phyloP scores from a whole-genome alignment of 64 coral and sea anemone genomes.

The Pachyseris speciosa region DNA sequence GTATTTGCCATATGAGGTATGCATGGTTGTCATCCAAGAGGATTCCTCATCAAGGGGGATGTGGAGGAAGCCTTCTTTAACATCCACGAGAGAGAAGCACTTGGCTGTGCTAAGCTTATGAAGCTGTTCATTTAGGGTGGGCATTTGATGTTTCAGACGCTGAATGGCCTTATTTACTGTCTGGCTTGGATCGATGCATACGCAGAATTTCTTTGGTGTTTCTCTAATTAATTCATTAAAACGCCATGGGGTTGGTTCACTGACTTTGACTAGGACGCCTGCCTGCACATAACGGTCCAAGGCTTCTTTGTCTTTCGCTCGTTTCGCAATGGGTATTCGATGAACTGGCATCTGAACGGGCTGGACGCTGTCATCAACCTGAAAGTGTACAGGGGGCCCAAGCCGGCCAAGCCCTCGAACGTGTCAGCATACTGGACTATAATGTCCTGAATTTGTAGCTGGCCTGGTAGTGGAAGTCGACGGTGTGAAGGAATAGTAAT shows the following conservation, averaged over 20 bases:
- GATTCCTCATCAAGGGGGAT: conserved; percentile 57
- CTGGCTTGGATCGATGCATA: conserved; percentile 58
- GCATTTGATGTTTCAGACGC: conserved; percentile 43
- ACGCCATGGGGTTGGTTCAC: conserved; percentile 53
- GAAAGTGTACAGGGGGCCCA: conserved; percentile 76
- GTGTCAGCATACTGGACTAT: conserved; percentile 50
- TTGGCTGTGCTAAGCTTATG: conserved; percentile 63
- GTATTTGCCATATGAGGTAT: conserved; percentile 67
- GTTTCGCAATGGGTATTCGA: conserved; percentile 54
- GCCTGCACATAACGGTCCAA: conserved; percentile 34
- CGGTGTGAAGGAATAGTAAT: conserved; percentile 27
- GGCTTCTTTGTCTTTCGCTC: conserved; percentile 60
- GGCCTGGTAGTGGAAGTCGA: conserved; percentile 42
- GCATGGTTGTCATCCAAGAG: conserved; percentile 68
- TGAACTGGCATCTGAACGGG: conserved; percentile 77
- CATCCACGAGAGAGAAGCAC: conserved; percentile 66
- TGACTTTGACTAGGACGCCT: conserved; percentile 46
- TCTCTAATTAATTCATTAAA: conserved; percentile 73
- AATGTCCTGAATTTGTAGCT: conserved; percentile 25
- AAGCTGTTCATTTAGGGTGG: conserved; percentile 52
- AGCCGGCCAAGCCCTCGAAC: conserved; percentile 50
- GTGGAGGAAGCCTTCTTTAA: conserved; percentile 52
- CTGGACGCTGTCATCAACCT: conserved; percentile 31
- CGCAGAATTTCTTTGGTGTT: conserved; percentile 76
- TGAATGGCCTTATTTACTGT: conserved; percentile 64